Base-by-base conservation (phyloP, 2,888 invertebrate species). In the Glaucopsyche alexis region DNA sequence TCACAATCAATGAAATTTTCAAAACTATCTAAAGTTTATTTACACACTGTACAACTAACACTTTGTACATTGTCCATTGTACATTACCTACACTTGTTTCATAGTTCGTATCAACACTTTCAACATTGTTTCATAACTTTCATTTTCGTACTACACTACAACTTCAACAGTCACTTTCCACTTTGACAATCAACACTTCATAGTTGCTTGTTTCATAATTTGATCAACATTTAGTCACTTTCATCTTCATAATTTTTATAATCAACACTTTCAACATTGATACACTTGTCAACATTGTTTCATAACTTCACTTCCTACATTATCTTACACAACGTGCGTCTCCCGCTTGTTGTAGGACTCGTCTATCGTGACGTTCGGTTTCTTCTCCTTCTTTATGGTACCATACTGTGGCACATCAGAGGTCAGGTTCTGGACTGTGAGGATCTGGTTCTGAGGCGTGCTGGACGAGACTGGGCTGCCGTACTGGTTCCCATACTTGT, bases 401-500 rank as follows among this genome's bases (percentile, higher is more conserved):
- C 93, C 93, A 81, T 93, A 93, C 60, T 93, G 93, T 0, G 93
- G 93, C n/a, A 90, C 89, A 77, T 93, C 92, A 0, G 88, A 86
- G 0, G 93, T 89, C 14, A 94, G 84, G 79, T 94, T 94, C 78
- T 94, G 94, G 49, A 95, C 94, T 76, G 94, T 95, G 1, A 95
- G 88, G 77, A 95, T 94, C 83, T 95, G 95, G 80, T 85, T 88
- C 78, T 87, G 93, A 60, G 88, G 94, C 67, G 87, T 90, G 81
- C 88, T 91, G 14, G 89, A 84, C 0, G 91, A 91, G 70, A 90
- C 81, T 0, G 91, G 91, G 80, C 90, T 93, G 5, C 90, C 92
- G 76, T 94, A 94, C 64, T 93, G 93, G 78, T 89, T 93, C 47
- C 91, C 92, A 76, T 94, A 94, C 80, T 94, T 93, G 82, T 94